Percentiles rank a stretch among this genome's conserved stretches.
Conservation (phyloP, 2,113 vertebrate species). For the Anguilla rostrata region DNA sequence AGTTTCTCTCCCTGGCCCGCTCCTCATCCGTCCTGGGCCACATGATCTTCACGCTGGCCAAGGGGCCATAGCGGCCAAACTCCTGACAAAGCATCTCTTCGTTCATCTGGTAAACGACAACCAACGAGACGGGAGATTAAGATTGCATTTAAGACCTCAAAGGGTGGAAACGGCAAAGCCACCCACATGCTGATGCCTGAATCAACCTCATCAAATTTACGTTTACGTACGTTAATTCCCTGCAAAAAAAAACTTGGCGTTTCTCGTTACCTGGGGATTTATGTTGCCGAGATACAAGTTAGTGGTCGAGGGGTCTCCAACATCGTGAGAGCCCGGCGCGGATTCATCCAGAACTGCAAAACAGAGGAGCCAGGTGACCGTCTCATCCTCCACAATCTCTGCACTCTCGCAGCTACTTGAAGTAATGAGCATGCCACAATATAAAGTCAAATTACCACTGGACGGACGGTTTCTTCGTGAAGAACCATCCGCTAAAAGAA, state of each 20-base stretch:
- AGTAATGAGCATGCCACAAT: conserved; percentile 57
- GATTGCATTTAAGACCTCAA: not conserved
- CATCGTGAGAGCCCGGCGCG: conserved; percentile 95
- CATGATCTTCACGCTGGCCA: conserved; percentile 99
- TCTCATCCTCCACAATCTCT: not conserved
- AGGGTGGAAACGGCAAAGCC: not conserved
- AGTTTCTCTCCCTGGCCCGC: conserved; percentile 96
- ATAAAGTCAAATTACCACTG: conserved; percentile 87
- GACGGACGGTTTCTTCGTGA: conserved; percentile 96
- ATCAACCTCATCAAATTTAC: not conserved
- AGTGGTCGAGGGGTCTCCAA: conserved; percentile 96
- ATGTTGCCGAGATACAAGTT: conserved; percentile 98
- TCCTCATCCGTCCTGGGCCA: conserved; percentile 99
- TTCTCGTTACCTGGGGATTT: conserved; percentile 86
- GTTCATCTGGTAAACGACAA: conserved; percentile 81
- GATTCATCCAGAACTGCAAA: conserved; percentile 91
- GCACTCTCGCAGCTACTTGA: conserved; percentile 12
- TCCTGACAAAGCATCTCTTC: conserved; percentile 99
- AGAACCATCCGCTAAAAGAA: conserved; percentile 90
- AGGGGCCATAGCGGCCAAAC: conserved; percentile 93
- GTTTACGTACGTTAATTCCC: not conserved
- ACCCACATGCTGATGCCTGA: not conserved
- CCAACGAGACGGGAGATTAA: not conserved
- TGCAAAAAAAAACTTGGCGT: not conserved
- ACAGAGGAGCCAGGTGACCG: conserved; percentile 54